Evolutionary conservation across 2,888 invertebrate genomes (phyloP).

Genomic region (Macrophya annulata): DNA sequence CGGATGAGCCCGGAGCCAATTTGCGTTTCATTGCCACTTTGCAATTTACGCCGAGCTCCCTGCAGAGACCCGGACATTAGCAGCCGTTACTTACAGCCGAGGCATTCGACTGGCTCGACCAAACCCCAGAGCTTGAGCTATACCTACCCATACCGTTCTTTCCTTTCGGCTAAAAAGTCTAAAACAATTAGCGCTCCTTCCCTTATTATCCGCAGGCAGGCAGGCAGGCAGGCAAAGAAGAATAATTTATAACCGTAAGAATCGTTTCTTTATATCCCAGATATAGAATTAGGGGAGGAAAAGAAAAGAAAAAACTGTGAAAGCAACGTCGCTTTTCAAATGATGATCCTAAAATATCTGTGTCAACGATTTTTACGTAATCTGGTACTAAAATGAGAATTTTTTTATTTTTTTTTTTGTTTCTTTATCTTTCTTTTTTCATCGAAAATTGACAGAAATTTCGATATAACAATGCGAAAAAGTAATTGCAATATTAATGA

Average conservation of each 20-base stretch:
- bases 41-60: slow-evolving; percentile 37
- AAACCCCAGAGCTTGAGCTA: background rate
- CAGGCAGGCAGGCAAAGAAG: background rate
- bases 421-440: too few species aligned
- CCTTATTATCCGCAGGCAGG: background rate
- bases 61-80: slow-evolving; percentile 51
- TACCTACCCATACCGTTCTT: background rate
- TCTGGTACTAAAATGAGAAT: background rate
- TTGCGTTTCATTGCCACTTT: slow-evolving; percentile 55
- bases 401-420: too few species aligned
- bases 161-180: slow-evolving; percentile 18
- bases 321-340: background rate
- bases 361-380: background rate
- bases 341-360: background rate
- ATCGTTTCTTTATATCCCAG: background rate
- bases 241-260: background rate
- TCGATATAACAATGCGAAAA: slow-evolving; percentile 4
- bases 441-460: background rate
- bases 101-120: slow-evolving; percentile 10
- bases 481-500: background rate
- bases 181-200: slow-evolving; percentile 15
- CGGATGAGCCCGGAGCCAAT: slow-evolving; percentile 52
- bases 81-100: slow-evolving; percentile 47
- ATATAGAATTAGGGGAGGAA: background rate
- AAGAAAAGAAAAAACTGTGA: background rate